phyloP scores from a whole-genome alignment of 2,888 invertebrate genomes.

The Chymomyza amoena region DNA sequence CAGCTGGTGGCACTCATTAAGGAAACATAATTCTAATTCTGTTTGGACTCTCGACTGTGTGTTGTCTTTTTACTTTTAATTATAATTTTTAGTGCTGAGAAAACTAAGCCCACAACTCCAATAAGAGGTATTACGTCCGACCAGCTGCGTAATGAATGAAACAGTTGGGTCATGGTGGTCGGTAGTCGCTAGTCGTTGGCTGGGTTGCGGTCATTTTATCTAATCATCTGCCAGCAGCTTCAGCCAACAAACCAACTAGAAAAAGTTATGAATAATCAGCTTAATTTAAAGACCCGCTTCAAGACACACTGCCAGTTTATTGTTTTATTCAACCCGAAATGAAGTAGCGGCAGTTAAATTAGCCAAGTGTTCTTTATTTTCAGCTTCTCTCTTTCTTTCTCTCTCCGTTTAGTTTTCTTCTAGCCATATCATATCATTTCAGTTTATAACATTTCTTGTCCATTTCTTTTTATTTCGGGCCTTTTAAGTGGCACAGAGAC shows the following conservation, averaged over 20 bases:
- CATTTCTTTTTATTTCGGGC: background rate
- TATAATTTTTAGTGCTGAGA: slow-evolving; percentile 58
- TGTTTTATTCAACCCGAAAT: slow-evolving; percentile 59
- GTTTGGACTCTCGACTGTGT: slow-evolving; percentile 24
- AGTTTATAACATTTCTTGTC: slow-evolving; percentile 8
- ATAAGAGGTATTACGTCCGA: background rate
- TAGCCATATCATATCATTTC: slow-evolving; percentile 11
- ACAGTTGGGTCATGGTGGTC: slow-evolving; percentile 57
- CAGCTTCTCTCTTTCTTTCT: slow-evolving; percentile 16
- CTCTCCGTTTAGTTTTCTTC: slow-evolving; percentile 5
- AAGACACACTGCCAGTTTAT: slow-evolving; percentile 54
- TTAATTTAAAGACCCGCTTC: slow-evolving; percentile 37
- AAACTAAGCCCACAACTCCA: slow-evolving; percentile 36
- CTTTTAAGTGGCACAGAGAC: background rate
- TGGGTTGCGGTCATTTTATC: slow-evolving; percentile 35
- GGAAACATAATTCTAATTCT: slow-evolving; percentile 72
- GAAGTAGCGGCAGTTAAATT: slow-evolving; percentile 54
- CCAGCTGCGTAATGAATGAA: slow-evolving; percentile 2
- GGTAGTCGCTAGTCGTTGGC: slow-evolving; percentile 47
- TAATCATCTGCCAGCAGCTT: slow-evolving; percentile 61
- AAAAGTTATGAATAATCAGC: slow-evolving; percentile 66
- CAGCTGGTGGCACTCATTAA: slow-evolving; percentile 62
- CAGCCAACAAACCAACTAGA: slow-evolving; percentile 9
- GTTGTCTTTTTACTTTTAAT: slow-evolving; percentile 60
- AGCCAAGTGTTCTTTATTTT: slow-evolving; percentile 41